Percentiles rank a stretch among this genome's conserved stretches.
Evolutionary conservation across 2,797 vertebrate genomes (phyloP).

Genomic region (Iguana delicatissima): DNA sequence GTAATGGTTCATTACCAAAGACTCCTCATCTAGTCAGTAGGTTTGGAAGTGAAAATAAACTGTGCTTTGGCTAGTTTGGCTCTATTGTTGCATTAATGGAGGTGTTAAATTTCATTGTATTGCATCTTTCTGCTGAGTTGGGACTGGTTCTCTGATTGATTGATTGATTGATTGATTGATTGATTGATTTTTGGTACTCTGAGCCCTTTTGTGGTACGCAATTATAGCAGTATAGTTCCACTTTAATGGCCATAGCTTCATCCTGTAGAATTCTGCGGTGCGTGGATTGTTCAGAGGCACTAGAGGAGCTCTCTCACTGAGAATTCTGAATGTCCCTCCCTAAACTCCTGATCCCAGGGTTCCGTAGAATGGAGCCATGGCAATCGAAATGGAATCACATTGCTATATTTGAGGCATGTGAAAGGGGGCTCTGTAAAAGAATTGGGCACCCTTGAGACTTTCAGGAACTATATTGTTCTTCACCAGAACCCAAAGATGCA

Average conservation of each 20-base stretch:
- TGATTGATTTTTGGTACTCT: not conserved
- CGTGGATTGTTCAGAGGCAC: too few relatives aligned
- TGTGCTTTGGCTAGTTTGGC: not conserved
- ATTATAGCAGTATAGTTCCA: too few relatives aligned
- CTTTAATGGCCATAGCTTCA: too few relatives aligned
- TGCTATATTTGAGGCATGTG: too few relatives aligned
- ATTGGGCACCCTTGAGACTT: not conserved
- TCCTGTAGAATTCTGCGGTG: too few relatives aligned
- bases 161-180: too few relatives aligned
- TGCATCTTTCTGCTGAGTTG: not conserved
- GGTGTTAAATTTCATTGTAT: not conserved
- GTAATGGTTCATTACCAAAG: not conserved
- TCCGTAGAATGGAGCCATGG: too few relatives aligned
- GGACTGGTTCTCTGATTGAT: not conserved
- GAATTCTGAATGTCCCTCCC: too few relatives aligned
- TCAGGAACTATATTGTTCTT: not conserved
- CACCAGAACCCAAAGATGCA: not conserved
- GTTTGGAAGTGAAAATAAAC: constrained; percentile 42
- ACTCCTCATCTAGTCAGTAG: not conserved
- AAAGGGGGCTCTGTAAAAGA: not conserved
- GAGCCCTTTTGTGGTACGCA: too few relatives aligned
- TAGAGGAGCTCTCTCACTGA: too few relatives aligned
- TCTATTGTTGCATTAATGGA: constrained; percentile 14
- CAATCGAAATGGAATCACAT: too few relatives aligned
- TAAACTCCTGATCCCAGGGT: too few relatives aligned